Evolutionary conservation across 2,113 vertebrate genomes (phyloP).

Genomic region (Ctenodactylus gundi): DNA sequence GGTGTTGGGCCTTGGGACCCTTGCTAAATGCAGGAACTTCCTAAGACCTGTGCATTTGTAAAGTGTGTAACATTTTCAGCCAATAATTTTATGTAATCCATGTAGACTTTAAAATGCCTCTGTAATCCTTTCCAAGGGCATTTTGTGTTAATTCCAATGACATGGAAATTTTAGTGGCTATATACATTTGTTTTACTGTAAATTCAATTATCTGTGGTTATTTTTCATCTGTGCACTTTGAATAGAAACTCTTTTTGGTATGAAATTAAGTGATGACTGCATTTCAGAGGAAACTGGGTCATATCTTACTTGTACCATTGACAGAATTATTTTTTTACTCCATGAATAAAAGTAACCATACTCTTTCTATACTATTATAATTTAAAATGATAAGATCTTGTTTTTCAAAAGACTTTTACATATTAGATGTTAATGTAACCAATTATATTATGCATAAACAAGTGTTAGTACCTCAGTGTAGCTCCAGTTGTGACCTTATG

Average conservation of each 20-base stretch:
- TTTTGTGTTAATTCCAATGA: background rate
- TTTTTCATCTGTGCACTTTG: background rate
- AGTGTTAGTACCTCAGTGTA: background rate
- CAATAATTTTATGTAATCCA: background rate
- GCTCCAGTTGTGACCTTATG: background rate
- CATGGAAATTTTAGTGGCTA: background rate
- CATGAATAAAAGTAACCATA: background rate
- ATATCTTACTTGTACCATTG: background rate
- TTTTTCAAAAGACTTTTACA: background rate
- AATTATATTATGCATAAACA: background rate
- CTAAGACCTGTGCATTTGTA: too few relatives aligned
- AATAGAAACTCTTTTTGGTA: background rate
- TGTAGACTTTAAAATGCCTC: background rate
- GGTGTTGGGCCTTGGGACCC: too few relatives aligned
- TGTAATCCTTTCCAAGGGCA: background rate
- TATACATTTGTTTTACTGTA: background rate
- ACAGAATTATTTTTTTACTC: background rate
- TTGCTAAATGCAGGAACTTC: too few relatives aligned
- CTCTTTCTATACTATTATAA: background rate
- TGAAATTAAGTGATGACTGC: background rate
- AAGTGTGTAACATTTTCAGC: background rate
- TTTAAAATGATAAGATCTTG: background rate
- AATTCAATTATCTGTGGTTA: background rate
- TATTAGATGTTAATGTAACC: fast-evolving
- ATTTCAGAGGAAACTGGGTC: background rate